These are phyloP conservation scores for Stenotaenia linearis DNA, from an alignment of 2,888 invertebrate genomes.

Conservation along the genomic window DNA sequence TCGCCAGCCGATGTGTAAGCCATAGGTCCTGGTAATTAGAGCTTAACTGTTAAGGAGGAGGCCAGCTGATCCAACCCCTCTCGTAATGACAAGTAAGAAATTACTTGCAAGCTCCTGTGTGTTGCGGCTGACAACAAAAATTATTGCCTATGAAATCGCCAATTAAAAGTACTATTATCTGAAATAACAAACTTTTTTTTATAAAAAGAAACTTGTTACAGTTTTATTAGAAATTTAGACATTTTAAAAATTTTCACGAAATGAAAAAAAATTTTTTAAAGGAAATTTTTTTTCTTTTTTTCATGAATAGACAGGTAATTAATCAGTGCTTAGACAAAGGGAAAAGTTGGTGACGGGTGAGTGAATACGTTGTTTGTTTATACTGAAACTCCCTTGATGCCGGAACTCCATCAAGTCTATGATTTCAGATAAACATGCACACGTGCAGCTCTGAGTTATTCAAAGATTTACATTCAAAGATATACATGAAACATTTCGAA, in stretches of 20 bases:
- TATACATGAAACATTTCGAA: no score
- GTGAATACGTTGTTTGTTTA: conserved; percentile 19
- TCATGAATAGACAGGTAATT: not conserved
- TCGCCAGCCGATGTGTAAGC: not conserved
- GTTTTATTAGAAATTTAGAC: no score
- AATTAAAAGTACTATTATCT: not conserved
- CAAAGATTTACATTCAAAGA: no score
- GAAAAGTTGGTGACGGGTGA: conserved; percentile 18
- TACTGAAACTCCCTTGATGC: conserved; percentile 14
- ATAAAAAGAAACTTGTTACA: no score
- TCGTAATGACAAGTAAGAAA: conserved; percentile 19
- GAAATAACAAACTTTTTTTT: not conserved
- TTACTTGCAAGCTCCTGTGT: conserved; percentile 10
- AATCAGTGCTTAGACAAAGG: not conserved
- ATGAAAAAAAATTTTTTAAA: no score
- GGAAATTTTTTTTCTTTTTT: not conserved
- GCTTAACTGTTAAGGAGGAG: conserved; percentile 17
- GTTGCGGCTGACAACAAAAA: not conserved
- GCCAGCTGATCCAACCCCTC: conserved; percentile 11
- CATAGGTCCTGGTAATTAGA: conserved; percentile 11
- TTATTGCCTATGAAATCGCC: not conserved
- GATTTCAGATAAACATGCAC: not conserved
- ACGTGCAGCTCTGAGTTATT: no score
- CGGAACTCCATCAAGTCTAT: not conserved
- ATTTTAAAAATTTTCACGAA: no score